Evolutionary conservation across 2,888 invertebrate genomes (phyloP).

Genomic region (Platynereis dumerilii): DNA sequence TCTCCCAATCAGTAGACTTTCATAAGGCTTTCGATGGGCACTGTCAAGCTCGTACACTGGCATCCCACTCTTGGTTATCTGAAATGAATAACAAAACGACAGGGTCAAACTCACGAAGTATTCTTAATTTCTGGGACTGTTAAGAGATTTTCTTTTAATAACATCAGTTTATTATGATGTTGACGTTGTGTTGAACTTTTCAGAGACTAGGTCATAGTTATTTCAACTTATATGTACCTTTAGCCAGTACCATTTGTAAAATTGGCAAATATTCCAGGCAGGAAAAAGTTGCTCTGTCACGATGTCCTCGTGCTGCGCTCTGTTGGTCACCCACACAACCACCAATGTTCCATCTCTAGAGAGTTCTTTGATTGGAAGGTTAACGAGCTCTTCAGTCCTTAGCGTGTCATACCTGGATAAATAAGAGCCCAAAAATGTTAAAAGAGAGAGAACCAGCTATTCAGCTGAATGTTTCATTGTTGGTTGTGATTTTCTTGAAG

Average conservation of each 20-base stretch:
- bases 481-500: too few species aligned
- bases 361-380: constrained; percentile 70
- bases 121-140: too few species aligned
- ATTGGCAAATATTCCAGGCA: constrained; percentile 76
- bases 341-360: constrained; percentile 72
- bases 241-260: constrained; percentile 86
- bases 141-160: too few species aligned
- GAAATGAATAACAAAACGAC: too few species aligned
- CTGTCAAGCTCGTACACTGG: constrained; percentile 74
- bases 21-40: constrained; percentile 84
- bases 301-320: constrained; percentile 71
- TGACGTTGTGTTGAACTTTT: too few species aligned
- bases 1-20: constrained; percentile 75
- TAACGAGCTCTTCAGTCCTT: constrained; percentile 75
- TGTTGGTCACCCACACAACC: constrained; percentile 93
- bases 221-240: too few species aligned
- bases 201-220: too few species aligned
- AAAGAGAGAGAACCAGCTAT: too few species aligned
- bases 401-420: constrained; percentile 78
- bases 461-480: too few species aligned
- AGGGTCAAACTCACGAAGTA: too few species aligned
- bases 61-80: constrained; percentile 72
- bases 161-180: too few species aligned
- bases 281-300: constrained; percentile 76
- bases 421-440: too few species aligned